Conservation (phyloP, 1,140 invertebrate genomes). For the Bombus waltoni region DNA sequence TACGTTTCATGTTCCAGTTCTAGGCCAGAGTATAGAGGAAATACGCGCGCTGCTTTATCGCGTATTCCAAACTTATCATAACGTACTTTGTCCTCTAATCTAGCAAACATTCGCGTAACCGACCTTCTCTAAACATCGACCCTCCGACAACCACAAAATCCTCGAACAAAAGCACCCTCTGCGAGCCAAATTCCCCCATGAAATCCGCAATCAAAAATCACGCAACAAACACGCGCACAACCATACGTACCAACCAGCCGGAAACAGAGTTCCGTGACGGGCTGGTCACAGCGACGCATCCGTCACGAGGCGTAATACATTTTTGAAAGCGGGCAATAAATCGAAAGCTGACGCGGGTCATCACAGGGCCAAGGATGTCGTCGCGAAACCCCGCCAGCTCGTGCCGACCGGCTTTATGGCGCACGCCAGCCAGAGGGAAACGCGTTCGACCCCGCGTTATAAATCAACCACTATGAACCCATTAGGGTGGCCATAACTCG, state of each 20-base stretch:
- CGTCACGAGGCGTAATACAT: constrained; percentile 60
- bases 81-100: too few relatives aligned
- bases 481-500: constrained; percentile 81
- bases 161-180: not conserved
- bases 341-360: constrained; percentile 63
- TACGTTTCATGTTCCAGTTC: too few relatives aligned
- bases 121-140: not conserved
- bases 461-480: constrained; percentile 81
- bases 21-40: too few relatives aligned
- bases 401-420: constrained; percentile 62
- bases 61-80: too few relatives aligned
- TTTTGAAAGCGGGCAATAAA: constrained; percentile 63
- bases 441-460: constrained; percentile 68
- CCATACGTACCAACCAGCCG: not conserved
- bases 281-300: not conserved
- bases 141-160: not conserved
- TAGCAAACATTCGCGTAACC: too few relatives aligned
- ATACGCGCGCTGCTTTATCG: too few relatives aligned
- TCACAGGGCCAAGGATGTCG: constrained; percentile 44
- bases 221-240: not conserved
- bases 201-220: not conserved
- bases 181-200: not conserved
- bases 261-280: not conserved
- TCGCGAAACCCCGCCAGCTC: constrained; percentile 26
- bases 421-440: constrained; percentile 55